Conservation (phyloP, 2,888 invertebrate genomes). For the Dione vanillae region DNA sequence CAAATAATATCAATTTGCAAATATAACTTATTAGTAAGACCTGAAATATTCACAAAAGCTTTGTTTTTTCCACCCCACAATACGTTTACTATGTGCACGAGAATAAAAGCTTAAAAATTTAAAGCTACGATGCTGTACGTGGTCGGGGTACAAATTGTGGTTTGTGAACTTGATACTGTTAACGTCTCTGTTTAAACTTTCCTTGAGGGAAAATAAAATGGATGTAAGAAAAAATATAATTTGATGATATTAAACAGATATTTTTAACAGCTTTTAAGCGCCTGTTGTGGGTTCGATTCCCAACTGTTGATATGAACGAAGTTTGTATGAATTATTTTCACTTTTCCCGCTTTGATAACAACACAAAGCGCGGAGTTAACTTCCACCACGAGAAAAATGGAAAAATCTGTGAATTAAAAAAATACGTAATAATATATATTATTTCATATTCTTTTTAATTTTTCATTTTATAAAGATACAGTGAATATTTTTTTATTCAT, state of each 20-base stretch:
- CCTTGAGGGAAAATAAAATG: constrained; percentile 10
- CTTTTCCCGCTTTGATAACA: too few relatives aligned
- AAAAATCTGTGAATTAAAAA: too few relatives aligned
- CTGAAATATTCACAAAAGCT: not conserved
- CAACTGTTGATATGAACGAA: too few relatives aligned
- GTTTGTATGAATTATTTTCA: too few relatives aligned
- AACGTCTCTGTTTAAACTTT: constrained; percentile 9
- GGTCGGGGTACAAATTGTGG: constrained; percentile 18
- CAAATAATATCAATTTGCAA: not conserved
- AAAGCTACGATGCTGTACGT: constrained; percentile 18
- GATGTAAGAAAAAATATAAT: not conserved
- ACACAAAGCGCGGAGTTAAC: too few relatives aligned
- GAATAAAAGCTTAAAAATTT: constrained; percentile 25
- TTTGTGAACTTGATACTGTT: constrained; percentile 28
- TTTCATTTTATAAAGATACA: too few relatives aligned
- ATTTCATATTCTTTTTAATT: too few relatives aligned
- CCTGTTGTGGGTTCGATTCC: not conserved
- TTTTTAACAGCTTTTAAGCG: not conserved
- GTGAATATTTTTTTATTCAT: too few relatives aligned
- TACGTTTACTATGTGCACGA: not conserved
- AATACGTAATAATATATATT: too few relatives aligned
- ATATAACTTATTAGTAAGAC: not conserved
- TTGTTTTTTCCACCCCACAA: not conserved
- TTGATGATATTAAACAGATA: not conserved
- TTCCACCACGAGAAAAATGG: too few relatives aligned